phyloP scores from a whole-genome alignment of 2,113 vertebrate species.

The Nibea coibor region DNA sequence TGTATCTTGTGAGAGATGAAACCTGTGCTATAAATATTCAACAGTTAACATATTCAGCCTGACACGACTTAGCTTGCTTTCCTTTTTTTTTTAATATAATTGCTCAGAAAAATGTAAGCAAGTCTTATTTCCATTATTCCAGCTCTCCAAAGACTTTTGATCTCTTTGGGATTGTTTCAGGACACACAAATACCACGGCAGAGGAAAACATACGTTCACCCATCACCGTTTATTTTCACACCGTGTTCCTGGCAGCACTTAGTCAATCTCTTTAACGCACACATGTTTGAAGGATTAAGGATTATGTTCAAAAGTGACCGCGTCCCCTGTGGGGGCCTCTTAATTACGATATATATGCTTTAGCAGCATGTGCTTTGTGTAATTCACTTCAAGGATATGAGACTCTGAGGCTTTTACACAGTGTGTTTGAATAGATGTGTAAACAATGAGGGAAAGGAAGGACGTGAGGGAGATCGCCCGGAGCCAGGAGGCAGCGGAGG shows the following conservation, averaged over 20 bases:
- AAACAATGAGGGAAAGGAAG: constrained; percentile 18
- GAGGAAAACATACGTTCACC: constrained; percentile 46
- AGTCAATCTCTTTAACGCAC: constrained; percentile 20
- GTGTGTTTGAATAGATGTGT: constrained; percentile 40
- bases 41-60: neutral
- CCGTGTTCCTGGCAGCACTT: constrained; percentile 37
- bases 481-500: neutral
- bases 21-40: constrained; percentile 1
- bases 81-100: constrained; percentile 14
- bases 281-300: constrained; percentile 59
- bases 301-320: constrained; percentile 21
- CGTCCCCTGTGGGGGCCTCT: constrained; percentile 41
- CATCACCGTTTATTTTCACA: constrained; percentile 55
- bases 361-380: constrained; percentile 23
- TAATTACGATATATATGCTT: constrained; percentile 50
- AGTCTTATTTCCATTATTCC: constrained; percentile 25
- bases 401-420: constrained; percentile 27
- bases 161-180: constrained; percentile 35
- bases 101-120: constrained; percentile 47
- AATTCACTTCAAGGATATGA: constrained; percentile 50
- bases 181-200: constrained; percentile 31
- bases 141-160: constrained; percentile 23
- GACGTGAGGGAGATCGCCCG: neutral
- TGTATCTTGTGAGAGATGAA: neutral
- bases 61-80: constrained; percentile 25